Evolutionary conservation across 2,797 vertebrate genomes (phyloP), one percentile per base, ranked within the genome.

Genomic region (Calcarius lapponicus): DNA sequence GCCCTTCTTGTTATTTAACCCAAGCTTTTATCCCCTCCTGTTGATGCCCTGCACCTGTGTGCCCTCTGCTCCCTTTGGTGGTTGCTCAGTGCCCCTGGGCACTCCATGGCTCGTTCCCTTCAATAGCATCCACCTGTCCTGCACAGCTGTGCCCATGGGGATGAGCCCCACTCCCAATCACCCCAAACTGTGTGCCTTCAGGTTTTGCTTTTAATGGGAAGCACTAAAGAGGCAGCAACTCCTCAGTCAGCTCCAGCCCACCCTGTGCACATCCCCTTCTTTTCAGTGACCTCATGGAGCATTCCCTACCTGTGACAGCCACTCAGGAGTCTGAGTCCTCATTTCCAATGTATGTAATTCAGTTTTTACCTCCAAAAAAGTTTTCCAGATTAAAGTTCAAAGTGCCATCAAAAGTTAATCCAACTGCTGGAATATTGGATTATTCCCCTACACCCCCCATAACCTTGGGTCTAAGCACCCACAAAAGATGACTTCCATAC

Each of bases 271-370:
- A 1, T 22, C 10, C 11, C 32, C 16, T 50, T 19, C 20, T 50
- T 58, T 53, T 45, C 28, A 15, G 18, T 6, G 34, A 28, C 56
- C 25, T 47, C 21, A 1, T 7, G 21, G 20, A 61, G 5, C 6
- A 24, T 26, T 65, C 38, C 29, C 66, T 56, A 19, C 10, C 11
- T 9, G 3, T 31, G 36, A 43, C 21, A 80, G n/a, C 15, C 38
- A 13, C 5, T 17, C n/a, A 50, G 31, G 18, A 60, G 6, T 7
- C 28, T 0, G 0, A 6, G n/a, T 9, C 10, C 14, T 69, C 28
- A 5, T 26, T 67, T 75, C 32, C 13, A 43, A 13, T 8, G 32
- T 10, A 15, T 10, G 25, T 7, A 8, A 72, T 26, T 29, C 0
- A 0, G 4, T 14, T 22, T 12, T 61, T 57, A 31, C 38, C 61